A percentile compares a stretch with the other conserved stretches of the same genome.
Evolutionary conservation across 23 tunicate species (phyloP).

Genomic region (Botrylloides violaceus): DNA sequence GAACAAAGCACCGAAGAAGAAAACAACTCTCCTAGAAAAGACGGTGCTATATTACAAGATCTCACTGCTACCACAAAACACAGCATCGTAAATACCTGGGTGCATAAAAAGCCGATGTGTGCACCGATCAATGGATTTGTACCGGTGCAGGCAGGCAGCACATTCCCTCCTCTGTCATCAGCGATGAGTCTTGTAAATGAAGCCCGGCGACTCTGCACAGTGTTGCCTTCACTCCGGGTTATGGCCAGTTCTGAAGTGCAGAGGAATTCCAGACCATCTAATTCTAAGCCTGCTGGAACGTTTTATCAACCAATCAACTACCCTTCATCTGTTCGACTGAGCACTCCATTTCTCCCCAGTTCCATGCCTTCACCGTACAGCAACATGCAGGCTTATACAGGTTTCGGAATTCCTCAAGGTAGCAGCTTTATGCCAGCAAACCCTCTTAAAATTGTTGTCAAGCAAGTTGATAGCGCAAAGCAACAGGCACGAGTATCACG

Average conservation of each 20-base stretch:
- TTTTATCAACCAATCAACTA: not conserved
- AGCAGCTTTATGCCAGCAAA: not conserved
- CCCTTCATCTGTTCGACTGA: not conserved
- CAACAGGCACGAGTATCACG: slow-evolving; percentile 5
- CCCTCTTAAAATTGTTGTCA: slow-evolving; percentile 18
- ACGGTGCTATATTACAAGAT: too few species aligned
- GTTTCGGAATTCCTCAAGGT: not conserved
- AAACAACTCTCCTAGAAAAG: too few species aligned
- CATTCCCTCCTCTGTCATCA: not conserved
- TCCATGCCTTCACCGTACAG: too few species aligned
- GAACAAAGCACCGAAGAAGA: too few species aligned
- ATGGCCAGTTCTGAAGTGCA: not conserved
- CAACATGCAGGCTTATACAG: not conserved
- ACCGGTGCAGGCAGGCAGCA: not conserved
- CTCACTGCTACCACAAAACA: too few species aligned
- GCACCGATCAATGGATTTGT: not conserved
- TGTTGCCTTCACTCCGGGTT: not conserved
- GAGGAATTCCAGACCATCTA: not conserved
- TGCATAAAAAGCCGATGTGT: too few species aligned
- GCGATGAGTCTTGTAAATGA: not conserved
- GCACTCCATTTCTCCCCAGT: not conserved
- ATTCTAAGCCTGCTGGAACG: not conserved
- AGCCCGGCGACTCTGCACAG: not conserved
- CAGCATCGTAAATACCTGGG: too few species aligned
- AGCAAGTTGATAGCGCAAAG: slow-evolving; percentile 22